Evolutionary conservation across 2,888 invertebrate genomes (phyloP), one percentile per base, ranked within the genome.

Genomic region (Cataglyphis altisquamis): DNA sequence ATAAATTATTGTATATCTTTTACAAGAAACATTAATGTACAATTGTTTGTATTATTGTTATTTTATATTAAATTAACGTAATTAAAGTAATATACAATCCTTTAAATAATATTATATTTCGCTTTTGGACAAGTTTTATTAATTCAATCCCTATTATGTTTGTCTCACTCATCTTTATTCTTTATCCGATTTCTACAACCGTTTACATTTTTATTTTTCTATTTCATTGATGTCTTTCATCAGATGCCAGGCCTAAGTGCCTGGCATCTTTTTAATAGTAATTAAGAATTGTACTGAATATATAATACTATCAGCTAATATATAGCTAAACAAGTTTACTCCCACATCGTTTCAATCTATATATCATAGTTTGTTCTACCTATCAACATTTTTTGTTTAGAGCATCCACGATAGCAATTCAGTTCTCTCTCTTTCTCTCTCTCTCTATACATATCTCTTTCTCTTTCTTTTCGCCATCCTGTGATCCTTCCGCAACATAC

Each of bases 401-500:
- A 9, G 21, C 32, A 52, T 15, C 5, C n/a, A 36, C n/a, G 15
- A 48, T 52, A 25, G 12, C 67, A 41, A 66, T 77, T 66, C 15
- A 29, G 10, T 29, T 77, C 29, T 29, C 12, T n/a, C 29, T 36
- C n/a, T 62, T 10, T 36, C 6, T 36, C 6, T 36, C 36, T 36
- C 0, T 6, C 0, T 32, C 6, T 36, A 8, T 36, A 36, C 6
- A 0, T 52, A n/a, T 52, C n/a, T 48, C 18, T 48, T 48, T 18
- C 57, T 57, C 63, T 80, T 75, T 64, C 21, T 15, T 15, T 36
- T 21, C 21, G 21, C 52, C 15, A 72, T 21, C 48, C 1, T n/a
- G 52, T 45, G 66, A 29, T 62, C 39, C 75, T 67, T 52, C 67
- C 83, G 74, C 52, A 68, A 87, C 86, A 92, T 91, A 89, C 85